Evolutionary conservation across 1,140 invertebrate species (phyloP).

Genomic region (Oreohelix idahoensis): DNA sequence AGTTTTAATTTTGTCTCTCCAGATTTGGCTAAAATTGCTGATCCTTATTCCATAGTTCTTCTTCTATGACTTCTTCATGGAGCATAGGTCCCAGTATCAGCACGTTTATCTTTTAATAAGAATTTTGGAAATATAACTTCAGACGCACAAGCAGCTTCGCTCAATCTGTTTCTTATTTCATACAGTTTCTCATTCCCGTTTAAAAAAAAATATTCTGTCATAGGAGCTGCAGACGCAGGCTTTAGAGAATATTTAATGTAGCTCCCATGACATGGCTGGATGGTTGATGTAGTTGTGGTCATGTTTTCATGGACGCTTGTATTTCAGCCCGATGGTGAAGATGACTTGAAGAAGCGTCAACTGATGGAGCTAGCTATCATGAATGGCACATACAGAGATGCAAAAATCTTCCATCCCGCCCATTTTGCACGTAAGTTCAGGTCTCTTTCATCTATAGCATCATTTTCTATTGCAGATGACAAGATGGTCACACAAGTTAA

Average conservation of each 20-base stretch:
- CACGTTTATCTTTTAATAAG: too few relatives aligned
- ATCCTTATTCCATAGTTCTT: too few relatives aligned
- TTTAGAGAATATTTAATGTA: not conserved
- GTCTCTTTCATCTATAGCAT: conserved; percentile 18
- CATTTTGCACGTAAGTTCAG: conserved; percentile 43
- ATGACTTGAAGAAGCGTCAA: conserved; percentile 99
- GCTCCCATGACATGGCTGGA: not conserved
- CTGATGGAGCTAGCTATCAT: conserved; percentile 99
- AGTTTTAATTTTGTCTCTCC: too few relatives aligned
- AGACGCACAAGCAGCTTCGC: too few relatives aligned
- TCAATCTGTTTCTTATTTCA: too few relatives aligned
- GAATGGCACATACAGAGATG: conserved; percentile 96
- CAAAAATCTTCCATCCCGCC: conserved; percentile 42
- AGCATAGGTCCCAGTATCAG: too few relatives aligned
- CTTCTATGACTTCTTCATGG: too few relatives aligned
- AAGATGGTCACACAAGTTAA: not conserved
- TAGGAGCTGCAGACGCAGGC: too few relatives aligned
- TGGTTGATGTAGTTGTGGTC: not conserved
- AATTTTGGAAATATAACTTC: too few relatives aligned
- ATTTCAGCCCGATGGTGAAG: conserved; percentile 95
- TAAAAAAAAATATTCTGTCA: too few relatives aligned
- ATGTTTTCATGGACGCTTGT: conserved; percentile 1
- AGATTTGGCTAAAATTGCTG: too few relatives aligned
- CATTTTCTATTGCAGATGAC: not conserved
- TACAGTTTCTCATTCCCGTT: too few relatives aligned